Evolutionary conservation across 2,888 invertebrate genomes (phyloP).

Genomic region (Ennomos quercinarius): DNA sequence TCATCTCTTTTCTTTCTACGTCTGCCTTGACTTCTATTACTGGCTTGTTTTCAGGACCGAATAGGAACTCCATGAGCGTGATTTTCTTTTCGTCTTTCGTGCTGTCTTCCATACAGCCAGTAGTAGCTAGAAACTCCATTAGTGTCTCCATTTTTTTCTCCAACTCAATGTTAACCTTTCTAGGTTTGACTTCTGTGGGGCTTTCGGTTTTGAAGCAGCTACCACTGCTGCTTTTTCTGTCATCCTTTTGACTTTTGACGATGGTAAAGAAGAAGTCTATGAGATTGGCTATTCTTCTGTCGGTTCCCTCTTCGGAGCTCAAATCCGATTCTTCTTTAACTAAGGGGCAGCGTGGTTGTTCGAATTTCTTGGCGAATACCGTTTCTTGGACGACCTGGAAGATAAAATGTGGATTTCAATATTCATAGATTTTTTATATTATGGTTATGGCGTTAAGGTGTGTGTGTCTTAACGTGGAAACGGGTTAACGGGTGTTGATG

Average conservation of each 20-base stretch:
- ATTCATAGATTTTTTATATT: too few species aligned
- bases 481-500: too few species aligned
- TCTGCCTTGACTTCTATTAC: conserved; percentile 62
- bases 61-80: conserved; percentile 79
- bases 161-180: conserved; percentile 70
- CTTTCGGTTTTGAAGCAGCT: conserved; percentile 79
- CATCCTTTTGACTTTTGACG: conserved; percentile 77
- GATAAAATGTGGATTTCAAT: not conserved
- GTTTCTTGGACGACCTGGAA: conserved; percentile 80
- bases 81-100: conserved; percentile 73
- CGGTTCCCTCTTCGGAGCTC: conserved; percentile 71
- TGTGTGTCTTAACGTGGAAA: too few species aligned
- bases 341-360: conserved; percentile 72
- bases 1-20: conserved; percentile 54
- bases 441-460: too few species aligned
- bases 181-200: conserved; percentile 61
- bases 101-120: conserved; percentile 73
- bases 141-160: conserved; percentile 82
- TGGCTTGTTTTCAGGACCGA: conserved; percentile 72
- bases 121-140: conserved; percentile 77
- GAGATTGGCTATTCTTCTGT: conserved; percentile 75
- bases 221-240: conserved; percentile 73
- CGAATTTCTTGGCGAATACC: conserved; percentile 66
- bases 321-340: conserved; percentile 78
- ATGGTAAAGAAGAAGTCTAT: conserved; percentile 83